Base-by-base conservation (phyloP, 2,113 vertebrate species). In the Macquaria ambigua region DNA sequence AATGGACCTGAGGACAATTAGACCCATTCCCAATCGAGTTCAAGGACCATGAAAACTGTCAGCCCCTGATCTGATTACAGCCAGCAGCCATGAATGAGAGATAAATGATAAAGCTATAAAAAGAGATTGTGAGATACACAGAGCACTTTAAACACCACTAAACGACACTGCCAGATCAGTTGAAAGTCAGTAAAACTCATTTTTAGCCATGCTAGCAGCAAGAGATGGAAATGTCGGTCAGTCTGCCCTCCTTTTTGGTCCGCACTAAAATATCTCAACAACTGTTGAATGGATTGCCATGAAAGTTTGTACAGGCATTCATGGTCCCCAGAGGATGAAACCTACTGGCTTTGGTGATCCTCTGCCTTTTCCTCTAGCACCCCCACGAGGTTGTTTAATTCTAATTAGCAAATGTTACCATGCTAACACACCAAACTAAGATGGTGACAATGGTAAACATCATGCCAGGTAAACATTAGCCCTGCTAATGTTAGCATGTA, bases 81-180 rank as follows among this genome's bases (percentile, higher is more conserved):
- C 46, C 70, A 76, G 74, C 34, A 83, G 50, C 83, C 72, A n/a
- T 70, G 58, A 82, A 82, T 58, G 12, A 59, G 18, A 73, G 68
- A 79, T 64, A 62, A 77, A 48, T 53, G 55, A 73, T 77, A 7
- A 23, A 41, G 37, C 58, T 66, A 34, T 77, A 18, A 58, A 56
- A 62, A 66, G 31, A n/a, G 10, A 55, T 14, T 39, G 23, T 21
- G 52, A 55, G 15, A 12, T 21, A 12, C 9, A 14, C 6, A 2
- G 6, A 52, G 50, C 50, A 52, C 39, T 46, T 64, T 56, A 15
- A 15, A 16, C 46, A 34, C 11, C 31, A 55, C 4, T 28, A 15
- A 63, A 37, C 69, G 28, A 41, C 25, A 2, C 28, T 55, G 48
- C 15, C 11, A 23, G 18, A 66, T 67, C 41, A 18, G 28, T 15